Conservation (phyloP, 2,113 vertebrate species). For the Hemichromis elongatus region DNA sequence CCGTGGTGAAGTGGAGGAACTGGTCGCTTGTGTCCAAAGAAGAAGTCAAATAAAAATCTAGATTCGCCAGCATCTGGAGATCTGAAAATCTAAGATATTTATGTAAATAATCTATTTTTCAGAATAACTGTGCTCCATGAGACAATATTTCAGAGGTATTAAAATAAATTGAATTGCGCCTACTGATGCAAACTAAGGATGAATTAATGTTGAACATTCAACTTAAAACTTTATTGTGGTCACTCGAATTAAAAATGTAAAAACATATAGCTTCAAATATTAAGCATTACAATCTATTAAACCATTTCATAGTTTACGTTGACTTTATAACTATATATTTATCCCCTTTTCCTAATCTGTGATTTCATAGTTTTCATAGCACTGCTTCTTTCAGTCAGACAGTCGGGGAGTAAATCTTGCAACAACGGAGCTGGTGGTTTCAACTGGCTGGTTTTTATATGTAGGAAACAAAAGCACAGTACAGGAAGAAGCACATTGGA, state of each 20-base stretch:
- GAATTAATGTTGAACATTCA: neutral
- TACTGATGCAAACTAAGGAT: neutral
- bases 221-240: neutral
- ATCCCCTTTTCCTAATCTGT: neutral
- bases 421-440: neutral
- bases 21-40: neutral
- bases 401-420: neutral
- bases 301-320: neutral
- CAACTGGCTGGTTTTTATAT: neutral
- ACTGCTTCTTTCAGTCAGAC: rapidly evolving
- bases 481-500: neutral
- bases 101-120: neutral
- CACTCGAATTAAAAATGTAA: neutral
- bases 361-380: neutral
- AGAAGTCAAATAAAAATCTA: neutral
- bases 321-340: neutral
- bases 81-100: neutral
- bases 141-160: neutral
- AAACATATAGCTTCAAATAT: neutral
- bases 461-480: neutral
- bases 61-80: neutral
- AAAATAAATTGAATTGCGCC: neutral
- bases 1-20: neutral
- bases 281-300: neutral
- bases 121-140: neutral